A percentile compares a stretch with the other conserved stretches of the same genome.
Evolutionary conservation across 2,797 vertebrate species (phyloP).

Genomic region (Smutsia gigantea): DNA sequence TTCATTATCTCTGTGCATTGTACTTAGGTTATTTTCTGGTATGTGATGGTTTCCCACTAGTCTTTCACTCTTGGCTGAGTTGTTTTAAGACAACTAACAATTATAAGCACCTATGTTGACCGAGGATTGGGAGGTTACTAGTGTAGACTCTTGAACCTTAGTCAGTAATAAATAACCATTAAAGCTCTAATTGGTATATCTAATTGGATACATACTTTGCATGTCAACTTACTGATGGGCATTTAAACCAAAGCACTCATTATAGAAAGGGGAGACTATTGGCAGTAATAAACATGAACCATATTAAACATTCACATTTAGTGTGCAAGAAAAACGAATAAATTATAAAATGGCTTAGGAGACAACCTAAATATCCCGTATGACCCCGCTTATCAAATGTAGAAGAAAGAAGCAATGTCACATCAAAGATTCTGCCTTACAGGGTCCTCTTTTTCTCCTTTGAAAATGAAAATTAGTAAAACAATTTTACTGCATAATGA

Average conservation of each 20-base stretch:
- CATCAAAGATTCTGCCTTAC: neutral
- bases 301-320: conserved; percentile 63
- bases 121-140: conserved; percentile 15
- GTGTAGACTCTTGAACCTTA: conserved; percentile 48
- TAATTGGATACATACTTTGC: conserved; percentile 66
- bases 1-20: neutral
- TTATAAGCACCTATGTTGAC: neutral
- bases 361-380: conserved; percentile 49
- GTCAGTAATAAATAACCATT: conserved; percentile 55
- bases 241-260: conserved; percentile 53
- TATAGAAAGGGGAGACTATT: conserved; percentile 26
- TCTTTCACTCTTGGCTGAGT: conserved; percentile 17
- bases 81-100: conserved; percentile 48
- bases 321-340: conserved; percentile 67
- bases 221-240: conserved; percentile 50
- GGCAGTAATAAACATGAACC: conserved; percentile 8
- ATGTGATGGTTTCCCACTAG: conserved; percentile 36
- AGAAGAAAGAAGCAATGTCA: conserved; percentile 11
- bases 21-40: conserved; percentile 59
- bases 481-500: neutral
- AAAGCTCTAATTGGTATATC: conserved; percentile 56
- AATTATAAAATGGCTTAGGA: conserved; percentile 62
- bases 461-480: conserved; percentile 63
- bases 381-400: conserved; percentile 50
- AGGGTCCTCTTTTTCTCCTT: conserved; percentile 52